Conservation (phyloP, 2,113 vertebrate genomes). For the Taxidea taxus region DNA sequence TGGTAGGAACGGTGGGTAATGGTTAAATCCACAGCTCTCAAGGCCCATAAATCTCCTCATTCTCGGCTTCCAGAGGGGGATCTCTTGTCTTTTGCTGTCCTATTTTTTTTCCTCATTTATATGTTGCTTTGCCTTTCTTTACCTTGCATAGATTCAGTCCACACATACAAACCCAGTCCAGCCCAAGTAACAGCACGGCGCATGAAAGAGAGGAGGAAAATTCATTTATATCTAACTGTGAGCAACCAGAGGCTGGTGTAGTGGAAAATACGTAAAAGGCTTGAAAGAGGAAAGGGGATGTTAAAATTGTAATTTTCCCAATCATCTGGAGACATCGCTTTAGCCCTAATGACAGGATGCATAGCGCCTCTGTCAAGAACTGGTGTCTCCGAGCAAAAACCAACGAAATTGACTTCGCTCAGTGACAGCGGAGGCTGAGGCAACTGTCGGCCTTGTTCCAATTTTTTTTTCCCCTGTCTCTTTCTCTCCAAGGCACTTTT, state of each 20-base stretch:
- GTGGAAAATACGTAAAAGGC: slow-evolving; percentile 81
- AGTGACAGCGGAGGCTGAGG: slow-evolving; percentile 17
- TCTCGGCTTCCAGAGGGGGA: background rate
- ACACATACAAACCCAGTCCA: background rate
- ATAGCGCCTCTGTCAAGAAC: slow-evolving; percentile 80
- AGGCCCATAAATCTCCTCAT: background rate
- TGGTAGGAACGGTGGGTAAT: background rate
- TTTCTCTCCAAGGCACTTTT: background rate
- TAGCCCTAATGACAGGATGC: slow-evolving; percentile 77
- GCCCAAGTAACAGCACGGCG: background rate
- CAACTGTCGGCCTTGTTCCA: background rate
- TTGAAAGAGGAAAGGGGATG: slow-evolving; percentile 76
- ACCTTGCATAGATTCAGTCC: background rate
- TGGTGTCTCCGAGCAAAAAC: slow-evolving; percentile 76
- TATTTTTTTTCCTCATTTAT: background rate
- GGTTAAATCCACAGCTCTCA: background rate
- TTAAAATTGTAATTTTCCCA: slow-evolving; percentile 80
- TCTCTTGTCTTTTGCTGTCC: background rate
- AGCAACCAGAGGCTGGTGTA: slow-evolving; percentile 77
- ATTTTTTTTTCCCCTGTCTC: background rate
- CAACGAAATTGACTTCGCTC: slow-evolving; percentile 70
- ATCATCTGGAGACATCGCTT: slow-evolving; percentile 70
- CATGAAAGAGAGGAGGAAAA: background rate
- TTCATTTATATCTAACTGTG: slow-evolving; percentile 75
- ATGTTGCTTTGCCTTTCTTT: background rate